phyloP scores from a whole-genome alignment of 2,888 invertebrate genomes.

The Laothoe populi region DNA sequence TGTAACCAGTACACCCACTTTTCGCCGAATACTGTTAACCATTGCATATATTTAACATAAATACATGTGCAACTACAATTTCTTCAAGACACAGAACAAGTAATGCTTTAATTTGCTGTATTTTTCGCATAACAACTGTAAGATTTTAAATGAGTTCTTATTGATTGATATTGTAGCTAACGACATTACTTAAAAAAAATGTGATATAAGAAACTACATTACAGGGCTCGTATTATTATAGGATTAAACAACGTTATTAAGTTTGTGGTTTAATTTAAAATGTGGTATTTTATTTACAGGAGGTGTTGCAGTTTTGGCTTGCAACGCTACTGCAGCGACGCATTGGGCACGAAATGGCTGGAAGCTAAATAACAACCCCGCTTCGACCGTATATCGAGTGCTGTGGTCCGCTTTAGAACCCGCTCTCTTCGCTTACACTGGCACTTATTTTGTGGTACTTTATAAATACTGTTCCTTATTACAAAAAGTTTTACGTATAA shows the following conservation, averaged over 20 bases:
- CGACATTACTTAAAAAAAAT: conserved; percentile 3
- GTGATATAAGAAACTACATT: background rate
- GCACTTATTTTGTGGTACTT: conserved; percentile 71
- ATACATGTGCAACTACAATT: background rate
- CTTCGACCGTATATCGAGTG: conserved; percentile 70
- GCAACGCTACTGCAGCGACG: conserved; percentile 72
- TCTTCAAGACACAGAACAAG: background rate
- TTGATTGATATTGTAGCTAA: conserved; percentile 7
- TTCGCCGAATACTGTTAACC: too few species aligned
- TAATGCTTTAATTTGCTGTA: conserved; percentile 11
- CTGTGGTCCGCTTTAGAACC: conserved; percentile 74
- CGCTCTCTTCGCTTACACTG: conserved; percentile 71
- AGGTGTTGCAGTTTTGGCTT: conserved; percentile 72
- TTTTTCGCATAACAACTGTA: conserved; percentile 10
- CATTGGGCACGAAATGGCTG: conserved; percentile 70
- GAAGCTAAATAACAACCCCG: conserved; percentile 72
- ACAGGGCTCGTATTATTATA: too few species aligned
- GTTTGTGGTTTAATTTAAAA: background rate
- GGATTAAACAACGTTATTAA: too few species aligned
- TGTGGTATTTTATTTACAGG: conserved; percentile 47
- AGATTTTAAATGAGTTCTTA: conserved; percentile 16
- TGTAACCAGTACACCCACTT: too few species aligned
- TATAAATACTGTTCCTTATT: background rate
- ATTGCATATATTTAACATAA: too few species aligned
- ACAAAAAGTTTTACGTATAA: too few species aligned